Conservation (phyloP, 1,140 invertebrate species). For the Pectinophora gossypiella region DNA sequence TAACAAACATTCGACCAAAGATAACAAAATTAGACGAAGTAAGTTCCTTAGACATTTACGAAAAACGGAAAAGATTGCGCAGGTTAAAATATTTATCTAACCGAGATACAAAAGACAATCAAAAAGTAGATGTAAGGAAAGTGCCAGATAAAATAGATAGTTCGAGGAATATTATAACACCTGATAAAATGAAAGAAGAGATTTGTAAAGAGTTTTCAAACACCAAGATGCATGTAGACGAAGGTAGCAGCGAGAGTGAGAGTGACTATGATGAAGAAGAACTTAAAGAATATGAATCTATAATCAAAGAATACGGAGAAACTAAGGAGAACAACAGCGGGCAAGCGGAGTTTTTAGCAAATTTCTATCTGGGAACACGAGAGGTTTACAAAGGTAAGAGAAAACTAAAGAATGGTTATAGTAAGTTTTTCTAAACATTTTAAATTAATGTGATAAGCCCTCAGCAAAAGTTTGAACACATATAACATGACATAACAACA, state of each 20-base stretch:
- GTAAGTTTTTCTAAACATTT: no score
- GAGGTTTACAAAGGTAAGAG: slow-evolving; percentile 49
- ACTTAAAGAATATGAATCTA: slow-evolving; percentile 40
- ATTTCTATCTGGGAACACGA: slow-evolving; percentile 50
- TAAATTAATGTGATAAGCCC: no score
- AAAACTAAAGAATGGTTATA: no score
- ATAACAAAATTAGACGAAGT: slow-evolving; percentile 45
- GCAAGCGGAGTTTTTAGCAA: slow-evolving; percentile 57
- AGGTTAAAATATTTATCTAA: slow-evolving; percentile 51
- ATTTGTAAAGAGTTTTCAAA: slow-evolving; percentile 56
- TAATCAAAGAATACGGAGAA: slow-evolving; percentile 44
- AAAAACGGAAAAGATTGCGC: slow-evolving; percentile 50
- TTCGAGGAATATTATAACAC: slow-evolving; percentile 53
- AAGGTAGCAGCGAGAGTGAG: slow-evolving; percentile 46
- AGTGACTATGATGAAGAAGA: slow-evolving; percentile 61
- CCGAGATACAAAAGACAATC: slow-evolving; percentile 36
- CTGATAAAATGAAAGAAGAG: slow-evolving; percentile 57
- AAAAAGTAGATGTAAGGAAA: slow-evolving; percentile 36
- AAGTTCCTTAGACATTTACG: slow-evolving; percentile 63
- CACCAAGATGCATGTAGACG: slow-evolving; percentile 32
- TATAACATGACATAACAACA: no score
- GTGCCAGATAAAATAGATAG: slow-evolving; percentile 19
- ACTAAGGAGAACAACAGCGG: slow-evolving; percentile 19
- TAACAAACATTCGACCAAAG: slow-evolving; percentile 50
- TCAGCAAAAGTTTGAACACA: no score